Conservation (phyloP, 2,797 vertebrate species). For the Microctenopoma steveboyesi region DNA sequence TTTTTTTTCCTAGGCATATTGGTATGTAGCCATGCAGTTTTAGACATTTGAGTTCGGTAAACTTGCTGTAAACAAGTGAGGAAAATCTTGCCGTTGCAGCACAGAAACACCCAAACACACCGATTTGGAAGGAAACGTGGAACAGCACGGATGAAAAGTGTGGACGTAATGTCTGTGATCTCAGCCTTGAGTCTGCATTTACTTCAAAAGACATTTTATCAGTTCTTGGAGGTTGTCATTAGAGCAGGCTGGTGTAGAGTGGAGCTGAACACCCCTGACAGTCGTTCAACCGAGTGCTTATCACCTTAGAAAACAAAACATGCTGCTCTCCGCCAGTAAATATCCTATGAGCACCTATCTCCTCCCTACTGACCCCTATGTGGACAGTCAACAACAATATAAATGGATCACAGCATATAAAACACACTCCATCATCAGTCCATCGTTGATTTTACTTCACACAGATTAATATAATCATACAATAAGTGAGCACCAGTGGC, state of each 20-base stretch:
- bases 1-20: not conserved
- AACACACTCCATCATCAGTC: too few relatives aligned
- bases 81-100: not conserved
- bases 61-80: not conserved
- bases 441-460: too few relatives aligned
- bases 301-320: not conserved
- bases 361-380: not conserved
- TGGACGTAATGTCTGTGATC: not conserved
- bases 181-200: slow-evolving; percentile 6
- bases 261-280: slow-evolving; percentile 32
- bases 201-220: slow-evolving; percentile 3
- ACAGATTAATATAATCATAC: not conserved
- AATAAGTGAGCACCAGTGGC: not conserved
- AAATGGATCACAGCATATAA: too few relatives aligned
- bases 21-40: not conserved
- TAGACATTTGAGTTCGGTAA: not conserved
- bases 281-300: not conserved
- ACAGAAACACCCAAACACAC: not conserved
- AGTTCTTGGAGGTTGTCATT: slow-evolving; percentile 14
- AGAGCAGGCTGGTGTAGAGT: slow-evolving; percentile 6
- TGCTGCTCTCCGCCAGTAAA: not conserved
- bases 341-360: not conserved
- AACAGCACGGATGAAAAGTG: not conserved
- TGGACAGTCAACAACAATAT: not conserved
- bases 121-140: not conserved